Conservation (phyloP, 1,140 invertebrate species). For the Drosophila persimilis region DNA sequence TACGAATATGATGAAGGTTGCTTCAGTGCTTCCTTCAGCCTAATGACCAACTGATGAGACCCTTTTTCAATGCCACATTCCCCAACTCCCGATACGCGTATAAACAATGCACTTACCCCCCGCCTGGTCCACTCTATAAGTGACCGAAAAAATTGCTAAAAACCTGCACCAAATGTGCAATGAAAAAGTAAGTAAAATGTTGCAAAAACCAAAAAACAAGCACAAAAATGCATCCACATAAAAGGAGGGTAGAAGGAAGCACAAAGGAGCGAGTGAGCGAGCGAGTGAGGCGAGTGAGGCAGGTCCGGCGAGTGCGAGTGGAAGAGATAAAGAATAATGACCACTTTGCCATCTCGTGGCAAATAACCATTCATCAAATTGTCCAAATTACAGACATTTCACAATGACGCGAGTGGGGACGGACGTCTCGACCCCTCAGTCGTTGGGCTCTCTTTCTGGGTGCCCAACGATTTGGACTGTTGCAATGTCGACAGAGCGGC, state of each 20-base stretch:
- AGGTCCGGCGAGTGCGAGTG: slow-evolving; percentile 10
- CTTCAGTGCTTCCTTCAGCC: neutral
- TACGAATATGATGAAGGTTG: no score
- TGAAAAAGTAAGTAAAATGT: slow-evolving; percentile 66
- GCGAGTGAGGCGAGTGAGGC: slow-evolving; percentile 3
- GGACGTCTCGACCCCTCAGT: neutral
- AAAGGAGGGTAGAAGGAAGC: neutral
- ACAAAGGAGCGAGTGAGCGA: slow-evolving; percentile 19
- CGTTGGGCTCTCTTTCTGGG: neutral
- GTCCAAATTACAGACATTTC: slow-evolving; percentile 83
- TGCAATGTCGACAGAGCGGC: slow-evolving; percentile 56
- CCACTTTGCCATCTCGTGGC: slow-evolving; percentile 83
- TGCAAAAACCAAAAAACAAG: slow-evolving; percentile 53
- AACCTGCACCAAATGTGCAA: slow-evolving; percentile 54
- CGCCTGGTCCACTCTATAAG: neutral
- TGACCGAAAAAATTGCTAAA: slow-evolving; percentile 30
- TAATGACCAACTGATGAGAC: slow-evolving; percentile 16
- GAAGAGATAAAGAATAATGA: slow-evolving; percentile 82
- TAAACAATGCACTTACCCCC: slow-evolving; percentile 1
- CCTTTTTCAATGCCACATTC: neutral
- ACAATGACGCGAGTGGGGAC: slow-evolving; percentile 67
- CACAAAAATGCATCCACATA: slow-evolving; percentile 38
- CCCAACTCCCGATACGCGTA: neutral
- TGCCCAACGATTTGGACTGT: slow-evolving; percentile 35
- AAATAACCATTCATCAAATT: slow-evolving; percentile 83